Evolutionary conservation across 2,113 vertebrate species (phyloP), one percentile per base, ranked within the genome.

Genomic region (Pardalotus punctatus): DNA sequence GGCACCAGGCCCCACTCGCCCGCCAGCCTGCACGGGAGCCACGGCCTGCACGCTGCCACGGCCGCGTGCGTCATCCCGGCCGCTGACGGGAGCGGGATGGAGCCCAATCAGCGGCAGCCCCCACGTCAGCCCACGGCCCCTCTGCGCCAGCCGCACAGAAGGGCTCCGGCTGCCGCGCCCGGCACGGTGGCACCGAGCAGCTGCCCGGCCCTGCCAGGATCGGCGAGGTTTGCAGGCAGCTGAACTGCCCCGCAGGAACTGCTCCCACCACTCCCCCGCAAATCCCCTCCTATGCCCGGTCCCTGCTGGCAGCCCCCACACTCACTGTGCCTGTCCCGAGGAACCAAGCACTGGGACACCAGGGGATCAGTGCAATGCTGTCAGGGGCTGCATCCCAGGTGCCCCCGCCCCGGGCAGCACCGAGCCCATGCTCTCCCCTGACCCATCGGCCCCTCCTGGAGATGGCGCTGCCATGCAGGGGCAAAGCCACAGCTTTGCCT

Each of bases 351-450:
- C 72, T 22, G 65, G 48, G 36, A 73, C 31, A 14, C 5, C 40
- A 7, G 60, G 13, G 13, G 42, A 54, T 28, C 0, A 1, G 48
- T 0, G 2, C 40, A 3, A 2, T 0, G 14, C 38, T 56, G 38
- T 9, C 77, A 15, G 77, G 28, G 23, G 56, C 14, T 3, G 2
- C 48, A 14, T 11, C 56, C 48, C 23, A 20, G 12, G 25, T 61
- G 35, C 17, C 25, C 35, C 58, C 0, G 0, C 19, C 31, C 36
- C n/a, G 1, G 12, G 23, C 0, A 0, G 54, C 64, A 24, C 31
- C 7, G 27, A 51, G 58, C 10, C 6, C 62, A 54, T 2, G 0
- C 47, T 31, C 42, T 6, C 22, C n/a, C 4, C 74, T 8, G 42
- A 36, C n/a, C 28, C 48, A 12, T 14, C 2, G 1, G 1, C 12